Evolutionary conservation across 2,113 vertebrate genomes (phyloP).

Genomic region (Nycticorax nycticorax): DNA sequence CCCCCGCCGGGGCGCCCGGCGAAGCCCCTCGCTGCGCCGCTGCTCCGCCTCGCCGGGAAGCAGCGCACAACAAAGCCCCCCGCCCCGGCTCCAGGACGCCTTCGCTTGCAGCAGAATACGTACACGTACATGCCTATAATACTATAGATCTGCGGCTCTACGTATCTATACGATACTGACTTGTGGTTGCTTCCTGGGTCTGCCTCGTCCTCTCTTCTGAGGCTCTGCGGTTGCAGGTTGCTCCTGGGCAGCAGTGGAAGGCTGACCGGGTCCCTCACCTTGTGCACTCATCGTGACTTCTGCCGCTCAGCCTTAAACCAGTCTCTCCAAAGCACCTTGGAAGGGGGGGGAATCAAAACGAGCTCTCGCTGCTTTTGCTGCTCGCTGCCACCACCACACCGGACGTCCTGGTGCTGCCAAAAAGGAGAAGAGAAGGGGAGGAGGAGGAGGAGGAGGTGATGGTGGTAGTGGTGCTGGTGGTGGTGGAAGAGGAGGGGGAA

Average conservation of each 20-base stretch:
- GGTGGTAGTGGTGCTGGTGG: constrained; percentile 52
- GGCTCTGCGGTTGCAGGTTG: constrained; percentile 85
- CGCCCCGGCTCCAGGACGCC: not conserved
- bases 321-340: constrained; percentile 63
- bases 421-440: constrained; percentile 71
- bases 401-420: constrained; percentile 87
- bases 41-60: not conserved
- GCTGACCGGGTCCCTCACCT: constrained; percentile 88
- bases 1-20: not conserved
- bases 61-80: constrained; percentile 14
- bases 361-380: constrained; percentile 70
- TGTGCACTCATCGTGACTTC: constrained; percentile 86
- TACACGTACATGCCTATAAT: constrained; percentile 42
- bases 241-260: constrained; percentile 84
- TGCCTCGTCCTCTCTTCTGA: constrained; percentile 91
- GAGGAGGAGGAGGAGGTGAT: constrained; percentile 67
- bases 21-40: not conserved
- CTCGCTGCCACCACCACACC: constrained; percentile 80
- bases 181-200: constrained; percentile 92
- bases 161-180: constrained; percentile 79
- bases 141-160: constrained; percentile 43
- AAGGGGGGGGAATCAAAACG: constrained; percentile 38
- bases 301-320: constrained; percentile 33
- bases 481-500: constrained; percentile 60
- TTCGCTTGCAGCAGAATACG: not conserved